Evolutionary conservation across 2,113 vertebrate species (phyloP), one percentile per base, ranked within the genome.

Genomic region (Leucopsar rothschildi): DNA sequence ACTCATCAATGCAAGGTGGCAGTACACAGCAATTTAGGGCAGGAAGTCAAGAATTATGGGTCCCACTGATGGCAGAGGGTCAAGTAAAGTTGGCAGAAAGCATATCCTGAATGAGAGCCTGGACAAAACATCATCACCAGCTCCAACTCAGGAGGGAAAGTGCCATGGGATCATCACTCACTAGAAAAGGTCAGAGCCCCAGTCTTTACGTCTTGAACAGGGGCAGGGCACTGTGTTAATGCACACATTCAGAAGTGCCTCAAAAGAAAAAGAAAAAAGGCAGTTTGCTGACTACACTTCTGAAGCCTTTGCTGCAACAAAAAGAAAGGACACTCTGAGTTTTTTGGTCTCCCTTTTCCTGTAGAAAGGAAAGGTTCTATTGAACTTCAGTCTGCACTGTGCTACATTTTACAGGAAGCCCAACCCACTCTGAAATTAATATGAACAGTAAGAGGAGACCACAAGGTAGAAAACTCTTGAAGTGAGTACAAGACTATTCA

Each of bases 301-400:
- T 87, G 49, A 87, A 95, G 70, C 22, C 3, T 77, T 94, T 92
- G 72, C 69, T 88, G 28, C 15, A 64, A 87, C 91, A 94, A 93
- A 95, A 80, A 65, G 95, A 95, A 92, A 91, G 33, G 71, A 76
- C 78, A 91, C 47, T 72, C 35, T 9, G 76, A 88, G 60, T 42
- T 94, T 90, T 97, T 65, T 63, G 50, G 59, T 66, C 33, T n/a
- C 28, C n/a, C 5, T 57, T 55, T 97, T 95, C 94, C 69, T 93
- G 90, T 56, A 95, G 88, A 94, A 98, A 97, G 97, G 95, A 97
- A 95, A 96, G 87, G 44, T 65, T 88, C 95, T 92, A 96, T 90
- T 96, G 92, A 95, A 97, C 95, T 86, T 96, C 71, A 25, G 28
- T 95, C 92, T 70, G 45, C 60, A 61, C 84, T 91, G 89, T 94